Evolutionary conservation across 2,888 invertebrate species (phyloP).

Genomic region (Cheilosia soror): DNA sequence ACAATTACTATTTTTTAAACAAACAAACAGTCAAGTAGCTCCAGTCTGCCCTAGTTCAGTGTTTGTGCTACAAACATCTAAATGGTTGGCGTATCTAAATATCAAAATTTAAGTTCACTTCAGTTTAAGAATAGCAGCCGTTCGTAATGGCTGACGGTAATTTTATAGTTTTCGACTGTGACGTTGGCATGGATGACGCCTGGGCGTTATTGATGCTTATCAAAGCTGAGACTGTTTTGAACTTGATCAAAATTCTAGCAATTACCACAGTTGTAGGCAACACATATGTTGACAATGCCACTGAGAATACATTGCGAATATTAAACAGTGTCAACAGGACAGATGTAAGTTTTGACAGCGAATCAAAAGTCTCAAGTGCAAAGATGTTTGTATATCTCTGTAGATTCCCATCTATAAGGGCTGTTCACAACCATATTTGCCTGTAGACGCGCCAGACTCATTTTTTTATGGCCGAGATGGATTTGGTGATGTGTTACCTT

Average conservation of each 20-base stretch:
- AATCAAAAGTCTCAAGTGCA: background rate
- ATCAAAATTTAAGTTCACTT: no score
- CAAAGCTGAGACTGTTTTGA: slow-evolving; percentile 82
- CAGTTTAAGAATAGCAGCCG: no score
- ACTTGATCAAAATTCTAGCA: slow-evolving; percentile 84
- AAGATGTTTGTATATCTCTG: background rate
- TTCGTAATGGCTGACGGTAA: slow-evolving; percentile 25
- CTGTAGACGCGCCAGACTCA: slow-evolving; percentile 54
- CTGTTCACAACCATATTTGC: no score
- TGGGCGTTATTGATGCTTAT: slow-evolving; percentile 86
- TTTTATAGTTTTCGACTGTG: slow-evolving; percentile 85
- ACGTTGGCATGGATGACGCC: slow-evolving; percentile 87
- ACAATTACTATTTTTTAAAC: no score
- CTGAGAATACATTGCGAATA: slow-evolving; percentile 88
- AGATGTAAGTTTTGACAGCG: background rate
- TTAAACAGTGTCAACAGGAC: slow-evolving; percentile 84
- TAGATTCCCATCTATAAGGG: slow-evolving; percentile 77
- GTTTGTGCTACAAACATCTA: no score
- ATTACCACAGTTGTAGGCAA: slow-evolving; percentile 91
- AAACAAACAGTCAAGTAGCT: no score
- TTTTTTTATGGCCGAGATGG: slow-evolving; percentile 87
- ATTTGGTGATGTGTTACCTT: slow-evolving; percentile 86
- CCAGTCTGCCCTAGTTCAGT: no score
- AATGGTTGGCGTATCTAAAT: no score
- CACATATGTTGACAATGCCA: slow-evolving; percentile 87